Evolutionary conservation across 2,888 invertebrate genomes (phyloP), one percentile per base, ranked within the genome.

Genomic region (Pandemis corylana): DNA sequence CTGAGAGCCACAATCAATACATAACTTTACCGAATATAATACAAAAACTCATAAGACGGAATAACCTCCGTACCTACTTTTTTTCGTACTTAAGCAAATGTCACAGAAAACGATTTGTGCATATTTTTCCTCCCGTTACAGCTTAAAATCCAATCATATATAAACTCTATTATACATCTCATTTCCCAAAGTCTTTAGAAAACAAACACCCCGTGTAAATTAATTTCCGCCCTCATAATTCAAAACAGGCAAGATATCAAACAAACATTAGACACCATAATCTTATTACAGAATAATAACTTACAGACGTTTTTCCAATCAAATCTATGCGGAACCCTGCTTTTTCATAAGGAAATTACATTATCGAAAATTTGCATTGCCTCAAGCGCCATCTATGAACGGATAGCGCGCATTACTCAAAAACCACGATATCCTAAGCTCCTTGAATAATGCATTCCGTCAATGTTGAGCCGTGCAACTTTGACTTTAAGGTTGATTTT

Each of bases 281-380:
- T 93, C 93, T 92, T 89, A 90, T 93, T 90, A 91, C 85, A 86
- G 89, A 89, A 90, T 92, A 90, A 91, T 91, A 90, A 90, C 91
- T 93, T 91, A 89, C 89, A 90, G 88, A 91, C 92, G 91, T 92
- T 93, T 91, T 93, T 84, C 85, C 90, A 92, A 93, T 92, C 92
- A 89, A 89, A 91, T 90, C 89, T 86, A 70, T 79, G 77, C 77
- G 79, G 77, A 84, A 85, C 91, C 90, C 89, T 90, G 90, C 90
- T 93, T 93, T 94, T 93, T 93, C 93, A 90, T 90, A 88, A 83
- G 84, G 85, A 84, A 92, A 93, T 92, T 91, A 91, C 89, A 90
- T 91, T 91, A 91, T 89, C 86, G 85, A 86, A 87, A 90, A 93
- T 94, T 94, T 93, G 90, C 93, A 94, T 93, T 78, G 92, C 93